Evolutionary conservation across 1,140 invertebrate genomes (phyloP), one percentile per base, ranked within the genome.

Genomic region (Holotrichia oblita): DNA sequence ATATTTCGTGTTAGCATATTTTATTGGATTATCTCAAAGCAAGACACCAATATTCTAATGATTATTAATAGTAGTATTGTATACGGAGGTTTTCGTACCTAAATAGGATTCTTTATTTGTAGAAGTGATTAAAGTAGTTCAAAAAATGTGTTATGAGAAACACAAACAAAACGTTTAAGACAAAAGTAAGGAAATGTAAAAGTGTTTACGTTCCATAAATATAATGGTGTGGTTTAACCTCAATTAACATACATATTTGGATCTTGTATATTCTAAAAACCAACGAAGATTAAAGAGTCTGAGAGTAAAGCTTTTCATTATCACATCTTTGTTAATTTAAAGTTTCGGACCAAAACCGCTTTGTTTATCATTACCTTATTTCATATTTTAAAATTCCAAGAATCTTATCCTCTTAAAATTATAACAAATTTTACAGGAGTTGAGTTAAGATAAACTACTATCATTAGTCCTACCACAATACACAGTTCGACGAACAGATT

Each of bases 281-380:
- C 61, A 69, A 69, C 61, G 27, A 34, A 34, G 9, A 69, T 69
- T 9, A 69, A 69, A 34, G 61, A 69, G 22, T 27, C 27, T 12
- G 22, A 34, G 61, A 22, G 61, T 69, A 22, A 14, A 27, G 27
- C 6, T 9, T 69, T 69, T 69, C 27, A 69, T 69, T 69, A 69
- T 27, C 61, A 27, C 61, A 6, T 69, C 22, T 34, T 69, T 69
- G 61, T 69, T 69, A 69, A 69, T 69, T 55, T 55, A 55, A 55
- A 55, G 48, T 0, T 55, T n/a, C 14, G n/a, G 17, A 2, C 6
- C 14, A 55, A 14, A 55, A 0, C 12, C 3, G 48, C 6, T 55
- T 55, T 55, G n/a, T 55, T 55, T 55, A 55, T 55, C 17, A 55
- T 55, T 17, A 4, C 27, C 2, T 34, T 4, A 34, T 34, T 1